Evolutionary conservation across 2,113 vertebrate species (phyloP).

Genomic region (Pithys albifrons): DNA sequence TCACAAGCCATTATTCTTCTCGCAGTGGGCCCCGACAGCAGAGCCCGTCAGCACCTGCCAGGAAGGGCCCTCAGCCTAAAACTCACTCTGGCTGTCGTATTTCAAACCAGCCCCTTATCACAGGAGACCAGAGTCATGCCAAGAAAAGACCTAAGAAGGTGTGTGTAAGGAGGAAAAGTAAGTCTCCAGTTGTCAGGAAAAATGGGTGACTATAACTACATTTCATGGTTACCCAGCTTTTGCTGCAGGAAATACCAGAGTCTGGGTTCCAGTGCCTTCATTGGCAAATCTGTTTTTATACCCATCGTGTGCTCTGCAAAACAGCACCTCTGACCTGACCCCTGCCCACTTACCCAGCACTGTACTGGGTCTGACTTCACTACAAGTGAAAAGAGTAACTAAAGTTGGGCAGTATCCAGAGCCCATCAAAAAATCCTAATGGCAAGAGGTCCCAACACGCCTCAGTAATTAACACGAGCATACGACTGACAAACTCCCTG

Average conservation of each 20-base stretch:
- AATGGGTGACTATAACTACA: neutral
- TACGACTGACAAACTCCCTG: neutral
- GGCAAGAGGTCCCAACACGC: neutral
- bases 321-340: neutral
- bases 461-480: neutral
- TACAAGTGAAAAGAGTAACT: neutral
- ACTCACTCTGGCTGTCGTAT: neutral
- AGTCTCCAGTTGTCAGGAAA: neutral
- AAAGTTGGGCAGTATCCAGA: neutral
- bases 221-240: neutral
- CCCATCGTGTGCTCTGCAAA: neutral
- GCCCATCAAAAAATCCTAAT: neutral
- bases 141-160: neutral
- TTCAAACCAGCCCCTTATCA: slow-evolving; percentile 25
- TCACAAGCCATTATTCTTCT: slow-evolving; percentile 49
- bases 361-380: neutral
- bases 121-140: neutral
- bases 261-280: neutral
- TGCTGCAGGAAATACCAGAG: neutral
- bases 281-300: neutral
- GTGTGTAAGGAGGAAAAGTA: neutral
- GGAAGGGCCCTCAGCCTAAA: neutral
- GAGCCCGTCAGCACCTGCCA: slow-evolving; percentile 41
- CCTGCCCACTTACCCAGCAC: neutral
- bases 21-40: neutral